phyloP scores from a whole-genome alignment of 2,113 vertebrate species.

The Corythoichthys intestinalis region DNA sequence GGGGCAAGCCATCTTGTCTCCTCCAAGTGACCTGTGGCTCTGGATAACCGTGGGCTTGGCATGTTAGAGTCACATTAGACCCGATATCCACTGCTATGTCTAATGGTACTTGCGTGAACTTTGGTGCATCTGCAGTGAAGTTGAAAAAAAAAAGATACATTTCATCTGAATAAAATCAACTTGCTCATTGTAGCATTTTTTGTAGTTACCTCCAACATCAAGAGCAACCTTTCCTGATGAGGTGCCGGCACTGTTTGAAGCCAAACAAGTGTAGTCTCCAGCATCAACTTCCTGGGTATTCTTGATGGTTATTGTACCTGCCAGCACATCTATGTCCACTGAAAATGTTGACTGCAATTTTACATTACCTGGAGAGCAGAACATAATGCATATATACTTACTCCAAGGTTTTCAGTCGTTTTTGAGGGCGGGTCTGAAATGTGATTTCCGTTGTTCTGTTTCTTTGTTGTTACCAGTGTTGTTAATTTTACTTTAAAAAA shows the following conservation, averaged over 20 bases:
- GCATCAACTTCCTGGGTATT: slow-evolving; percentile 83
- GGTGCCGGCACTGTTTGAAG: slow-evolving; percentile 83
- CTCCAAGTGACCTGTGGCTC: slow-evolving; percentile 84
- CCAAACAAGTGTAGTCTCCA: slow-evolving; percentile 88
- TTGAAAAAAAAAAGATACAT: slow-evolving; percentile 4
- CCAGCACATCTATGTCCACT: slow-evolving; percentile 70
- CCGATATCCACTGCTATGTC: slow-evolving; percentile 83
- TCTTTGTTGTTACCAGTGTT: slow-evolving; percentile 66
- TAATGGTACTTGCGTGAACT: slow-evolving; percentile 79
- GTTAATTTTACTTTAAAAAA: too few relatives aligned
- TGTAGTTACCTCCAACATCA: slow-evolving; percentile 84
- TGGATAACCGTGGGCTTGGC: slow-evolving; percentile 82
- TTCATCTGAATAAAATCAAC: slow-evolving; percentile 8
- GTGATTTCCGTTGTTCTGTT: neutral
- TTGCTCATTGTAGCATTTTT: neutral
- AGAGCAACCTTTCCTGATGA: slow-evolving; percentile 82
- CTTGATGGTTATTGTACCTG: slow-evolving; percentile 82
- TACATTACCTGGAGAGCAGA: slow-evolving; percentile 73
- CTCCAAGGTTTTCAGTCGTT: neutral
- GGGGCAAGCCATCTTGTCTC: slow-evolving; percentile 69
- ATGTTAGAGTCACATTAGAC: slow-evolving; percentile 81
- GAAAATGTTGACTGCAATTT: slow-evolving; percentile 78
- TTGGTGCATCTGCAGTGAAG: slow-evolving; percentile 74
- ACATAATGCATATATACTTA: neutral
- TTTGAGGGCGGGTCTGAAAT: neutral